Conservation (phyloP, 2,797 vertebrate genomes). For the Sternarchorhynchus goeldii region DNA sequence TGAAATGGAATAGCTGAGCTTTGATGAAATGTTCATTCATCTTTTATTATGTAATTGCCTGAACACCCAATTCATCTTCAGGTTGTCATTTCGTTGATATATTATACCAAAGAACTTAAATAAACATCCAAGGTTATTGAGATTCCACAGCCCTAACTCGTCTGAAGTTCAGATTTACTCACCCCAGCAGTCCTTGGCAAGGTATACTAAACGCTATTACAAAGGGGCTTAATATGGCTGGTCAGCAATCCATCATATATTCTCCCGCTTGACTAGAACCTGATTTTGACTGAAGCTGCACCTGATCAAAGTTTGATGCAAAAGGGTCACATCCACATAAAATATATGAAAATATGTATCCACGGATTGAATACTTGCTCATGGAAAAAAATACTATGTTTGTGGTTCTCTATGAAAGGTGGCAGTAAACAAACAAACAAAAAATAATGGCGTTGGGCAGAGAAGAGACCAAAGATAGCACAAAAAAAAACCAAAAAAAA, state of each 20-base stretch:
- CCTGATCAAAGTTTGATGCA: neutral
- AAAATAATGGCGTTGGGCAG: neutral
- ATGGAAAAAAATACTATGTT: no score
- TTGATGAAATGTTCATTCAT: conserved; percentile 22
- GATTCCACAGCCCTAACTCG: conserved; percentile 31
- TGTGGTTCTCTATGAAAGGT: no score
- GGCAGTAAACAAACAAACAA: no score
- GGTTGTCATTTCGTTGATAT: conserved; percentile 2
- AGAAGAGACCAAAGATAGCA: neutral
- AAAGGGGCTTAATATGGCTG: neutral
- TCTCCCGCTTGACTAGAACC: neutral
- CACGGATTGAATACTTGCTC: no score
- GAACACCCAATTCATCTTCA: conserved; percentile 41
- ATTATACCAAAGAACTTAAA: conserved; percentile 34
- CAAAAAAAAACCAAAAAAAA: no score
- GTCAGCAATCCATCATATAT: neutral
- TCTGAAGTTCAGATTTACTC: conserved; percentile 43
- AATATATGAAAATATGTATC: no score
- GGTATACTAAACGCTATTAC: conserved; percentile 14
- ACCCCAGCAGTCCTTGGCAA: conserved; percentile 19
- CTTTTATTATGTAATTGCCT: conserved; percentile 43
- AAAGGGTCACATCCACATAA: neutral
- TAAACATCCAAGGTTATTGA: conserved; percentile 35
- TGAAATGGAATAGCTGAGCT: conserved; percentile 16
- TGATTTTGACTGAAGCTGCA: neutral